Conservation (phyloP, 2,113 vertebrate genomes). For the Oreotrochilus melanogaster region DNA sequence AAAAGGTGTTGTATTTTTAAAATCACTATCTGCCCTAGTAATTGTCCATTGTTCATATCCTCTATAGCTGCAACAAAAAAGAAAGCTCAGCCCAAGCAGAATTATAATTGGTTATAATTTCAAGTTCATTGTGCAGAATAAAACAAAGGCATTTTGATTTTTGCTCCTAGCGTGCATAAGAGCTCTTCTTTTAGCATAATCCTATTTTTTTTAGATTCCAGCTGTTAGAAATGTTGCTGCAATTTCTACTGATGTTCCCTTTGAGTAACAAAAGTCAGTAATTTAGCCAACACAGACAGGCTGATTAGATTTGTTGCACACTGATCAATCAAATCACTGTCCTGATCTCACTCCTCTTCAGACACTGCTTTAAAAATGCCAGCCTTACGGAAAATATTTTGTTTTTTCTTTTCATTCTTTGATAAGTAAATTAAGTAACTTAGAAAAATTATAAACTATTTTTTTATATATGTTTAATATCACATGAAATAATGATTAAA, state of each 20-base stretch:
- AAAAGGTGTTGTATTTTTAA: not conserved
- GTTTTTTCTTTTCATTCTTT: not conserved
- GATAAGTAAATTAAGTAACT: not conserved
- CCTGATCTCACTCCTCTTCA: not conserved
- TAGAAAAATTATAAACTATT: not conserved
- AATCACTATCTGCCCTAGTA: not conserved
- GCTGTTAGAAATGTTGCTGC: slow-evolving; percentile 24
- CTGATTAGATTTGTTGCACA: slow-evolving; percentile 35
- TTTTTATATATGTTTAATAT: not conserved
- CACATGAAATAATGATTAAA: not conserved
- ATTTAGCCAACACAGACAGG: not conserved
- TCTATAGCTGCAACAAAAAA: not conserved
- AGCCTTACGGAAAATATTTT: not conserved
- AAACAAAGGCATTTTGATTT: not conserved
- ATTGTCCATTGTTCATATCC: not conserved
- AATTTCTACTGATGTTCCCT: slow-evolving; percentile 42
- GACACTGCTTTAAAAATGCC: not conserved
- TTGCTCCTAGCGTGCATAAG: not conserved
- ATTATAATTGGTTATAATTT: not conserved
- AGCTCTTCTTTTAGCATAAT: not conserved
- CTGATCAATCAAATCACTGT: not conserved
- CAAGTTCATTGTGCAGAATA: not conserved
- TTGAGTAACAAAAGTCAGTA: slow-evolving; percentile 1
- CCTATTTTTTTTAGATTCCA: not conserved
- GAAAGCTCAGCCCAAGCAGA: not conserved